Evolutionary conservation across 1,140 invertebrate genomes (phyloP).

Genomic region (Cataglyphis hispanica): DNA sequence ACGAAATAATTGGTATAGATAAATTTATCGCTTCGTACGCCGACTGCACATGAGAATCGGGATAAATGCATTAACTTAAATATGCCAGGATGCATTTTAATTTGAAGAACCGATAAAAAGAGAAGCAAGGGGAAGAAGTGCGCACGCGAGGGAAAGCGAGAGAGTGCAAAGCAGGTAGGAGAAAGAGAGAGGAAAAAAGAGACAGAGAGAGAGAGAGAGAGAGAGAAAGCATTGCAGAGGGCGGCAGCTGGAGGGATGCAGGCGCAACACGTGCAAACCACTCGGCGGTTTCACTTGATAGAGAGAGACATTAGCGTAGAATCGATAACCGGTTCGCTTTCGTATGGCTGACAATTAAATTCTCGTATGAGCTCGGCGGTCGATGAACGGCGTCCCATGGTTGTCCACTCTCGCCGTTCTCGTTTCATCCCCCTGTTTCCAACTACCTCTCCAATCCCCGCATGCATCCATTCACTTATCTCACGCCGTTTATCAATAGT

Average conservation of each 20-base stretch:
- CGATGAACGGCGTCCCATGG: constrained; percentile 53
- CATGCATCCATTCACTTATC: constrained; percentile 43
- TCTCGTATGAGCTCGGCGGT: constrained; percentile 72
- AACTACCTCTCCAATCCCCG: background rate
- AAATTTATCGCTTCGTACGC: constrained; percentile 27
- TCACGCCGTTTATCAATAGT: constrained; percentile 41
- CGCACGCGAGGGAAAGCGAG: background rate
- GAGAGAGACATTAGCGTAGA: constrained; percentile 63
- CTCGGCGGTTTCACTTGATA: constrained; percentile 46
- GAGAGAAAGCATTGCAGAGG: constrained; percentile 53
- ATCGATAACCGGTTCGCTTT: constrained; percentile 77
- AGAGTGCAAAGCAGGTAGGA: background rate
- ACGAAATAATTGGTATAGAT: constrained; percentile 22
- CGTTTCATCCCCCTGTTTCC: background rate
- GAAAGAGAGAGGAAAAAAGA: constrained; percentile 4
- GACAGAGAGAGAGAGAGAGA: background rate
- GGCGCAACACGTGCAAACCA: constrained; percentile 60
- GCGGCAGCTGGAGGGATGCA: constrained; percentile 49
- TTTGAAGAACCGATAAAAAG: constrained; percentile 30
- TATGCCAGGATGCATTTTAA: constrained; percentile 47
- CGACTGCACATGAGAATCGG: constrained; percentile 2
- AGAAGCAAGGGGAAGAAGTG: background rate
- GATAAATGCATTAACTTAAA: constrained; percentile 56
- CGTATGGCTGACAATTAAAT: constrained; percentile 80
- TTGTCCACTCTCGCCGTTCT: constrained; percentile 14